These are phyloP conservation scores for Athrips mouffetella DNA, from an alignment of 2,888 invertebrate species.

Conservation along the genomic window DNA sequence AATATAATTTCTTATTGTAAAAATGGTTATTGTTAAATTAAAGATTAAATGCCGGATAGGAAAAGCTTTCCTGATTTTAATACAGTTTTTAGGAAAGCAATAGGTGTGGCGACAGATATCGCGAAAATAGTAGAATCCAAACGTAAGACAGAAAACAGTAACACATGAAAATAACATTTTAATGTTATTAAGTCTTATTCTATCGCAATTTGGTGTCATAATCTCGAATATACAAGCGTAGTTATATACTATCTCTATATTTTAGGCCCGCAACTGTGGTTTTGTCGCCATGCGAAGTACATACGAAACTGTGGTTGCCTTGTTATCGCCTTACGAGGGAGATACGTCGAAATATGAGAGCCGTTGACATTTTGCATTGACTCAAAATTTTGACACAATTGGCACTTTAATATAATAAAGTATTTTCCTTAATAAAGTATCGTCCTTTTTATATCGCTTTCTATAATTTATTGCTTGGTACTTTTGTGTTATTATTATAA, in stretches of 20 bases:
- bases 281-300: too few species aligned
- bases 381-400: too few species aligned
- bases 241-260: conserved; percentile 21
- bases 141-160: not conserved
- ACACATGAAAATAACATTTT: conserved; percentile 18
- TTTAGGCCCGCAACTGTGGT: conserved; percentile 39
- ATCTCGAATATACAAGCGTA: conserved; percentile 51
- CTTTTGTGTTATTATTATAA: too few species aligned
- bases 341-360: too few species aligned
- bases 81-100: too few species aligned
- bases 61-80: conserved; percentile 11
- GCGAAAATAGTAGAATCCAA: not conserved
- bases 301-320: too few species aligned
- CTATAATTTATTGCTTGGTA: not conserved
- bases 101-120: too few species aligned
- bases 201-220: conserved; percentile 67
- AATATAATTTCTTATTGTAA: conserved; percentile 21
- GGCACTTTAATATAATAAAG: conserved; percentile 25
- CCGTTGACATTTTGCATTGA: too few species aligned
- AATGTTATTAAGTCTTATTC: conserved; percentile 30
- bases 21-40: too few species aligned
- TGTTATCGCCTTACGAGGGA: conserved; percentile 28
- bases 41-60: conserved; percentile 38
- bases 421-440: too few species aligned
- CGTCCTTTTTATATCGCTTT: conserved; percentile 19